phyloP scores from a whole-genome alignment of 2,797 vertebrate species.

The Sandelia bainsii region DNA sequence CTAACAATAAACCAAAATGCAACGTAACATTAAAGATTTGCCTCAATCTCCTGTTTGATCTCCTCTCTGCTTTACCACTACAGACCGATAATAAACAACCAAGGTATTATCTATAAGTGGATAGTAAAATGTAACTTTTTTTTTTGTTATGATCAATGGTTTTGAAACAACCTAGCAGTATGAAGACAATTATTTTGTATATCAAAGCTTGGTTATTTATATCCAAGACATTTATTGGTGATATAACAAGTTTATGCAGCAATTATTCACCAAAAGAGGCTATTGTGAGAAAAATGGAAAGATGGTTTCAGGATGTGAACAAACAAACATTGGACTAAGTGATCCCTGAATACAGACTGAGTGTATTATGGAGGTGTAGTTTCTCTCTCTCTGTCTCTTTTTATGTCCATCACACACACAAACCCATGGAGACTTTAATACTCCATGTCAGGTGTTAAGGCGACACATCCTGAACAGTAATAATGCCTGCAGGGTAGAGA shows the following conservation, averaged over 20 bases:
- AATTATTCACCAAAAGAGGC: background rate
- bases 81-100: background rate
- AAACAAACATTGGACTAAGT: background rate
- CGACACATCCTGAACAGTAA: slow-evolving; percentile 50
- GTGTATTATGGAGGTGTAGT: background rate
- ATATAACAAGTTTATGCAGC: too few relatives aligned
- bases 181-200: background rate
- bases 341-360: background rate
- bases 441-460: slow-evolving; percentile 59
- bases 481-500: slow-evolving; percentile 31
- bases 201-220: background rate
- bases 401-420: slow-evolving; percentile 6
- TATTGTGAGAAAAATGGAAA: background rate
- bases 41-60: too few relatives aligned
- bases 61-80: background rate
- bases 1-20: too few relatives aligned
- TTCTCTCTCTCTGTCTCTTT: background rate
- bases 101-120: background rate
- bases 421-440: slow-evolving; percentile 40
- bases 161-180: background rate
- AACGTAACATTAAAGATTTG: background rate
- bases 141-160: background rate
- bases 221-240: background rate
- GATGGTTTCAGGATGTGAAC: background rate
- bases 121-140: background rate